Conservation (phyloP, 1,140 invertebrate species). For the Yoshiicerus persimilis region DNA sequence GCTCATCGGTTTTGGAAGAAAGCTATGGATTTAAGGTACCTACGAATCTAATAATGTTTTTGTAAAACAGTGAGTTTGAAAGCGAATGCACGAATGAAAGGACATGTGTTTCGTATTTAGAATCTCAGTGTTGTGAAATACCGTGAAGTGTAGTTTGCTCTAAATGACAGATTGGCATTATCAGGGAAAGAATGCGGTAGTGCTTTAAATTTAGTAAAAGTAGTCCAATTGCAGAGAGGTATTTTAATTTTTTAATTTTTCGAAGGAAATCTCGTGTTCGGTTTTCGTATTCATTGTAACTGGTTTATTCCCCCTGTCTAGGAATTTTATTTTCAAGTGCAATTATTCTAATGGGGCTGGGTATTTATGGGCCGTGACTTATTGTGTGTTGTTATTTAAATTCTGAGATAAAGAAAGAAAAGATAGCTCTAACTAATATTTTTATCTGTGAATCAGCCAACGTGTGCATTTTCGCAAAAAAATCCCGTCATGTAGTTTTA, state of each 20-base stretch:
- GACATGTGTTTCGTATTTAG: neutral
- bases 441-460: neutral
- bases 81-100: neutral
- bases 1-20: conserved; percentile 84
- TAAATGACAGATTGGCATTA: neutral
- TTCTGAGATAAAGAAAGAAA: neutral
- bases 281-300: neutral
- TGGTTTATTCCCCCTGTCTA: neutral
- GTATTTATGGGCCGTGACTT: conserved; percentile 7
- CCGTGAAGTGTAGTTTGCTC: neutral
- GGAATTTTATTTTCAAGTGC: neutral
- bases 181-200: neutral
- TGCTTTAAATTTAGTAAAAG: neutral
- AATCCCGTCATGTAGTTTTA: neutral
- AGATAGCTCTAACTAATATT: neutral
- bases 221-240: neutral
- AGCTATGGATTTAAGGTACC: conserved; percentile 78
- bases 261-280: neutral
- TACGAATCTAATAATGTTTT: neutral
- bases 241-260: neutral
- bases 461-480: neutral
- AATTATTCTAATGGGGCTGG: neutral
- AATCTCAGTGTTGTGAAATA: neutral
- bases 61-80: neutral
- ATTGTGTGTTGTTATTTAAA: conserved; percentile 3